These are phyloP conservation scores for Hyperoplus immaculatus DNA, from an alignment of 2,797 vertebrate genomes.

Conservation along the genomic window DNA sequence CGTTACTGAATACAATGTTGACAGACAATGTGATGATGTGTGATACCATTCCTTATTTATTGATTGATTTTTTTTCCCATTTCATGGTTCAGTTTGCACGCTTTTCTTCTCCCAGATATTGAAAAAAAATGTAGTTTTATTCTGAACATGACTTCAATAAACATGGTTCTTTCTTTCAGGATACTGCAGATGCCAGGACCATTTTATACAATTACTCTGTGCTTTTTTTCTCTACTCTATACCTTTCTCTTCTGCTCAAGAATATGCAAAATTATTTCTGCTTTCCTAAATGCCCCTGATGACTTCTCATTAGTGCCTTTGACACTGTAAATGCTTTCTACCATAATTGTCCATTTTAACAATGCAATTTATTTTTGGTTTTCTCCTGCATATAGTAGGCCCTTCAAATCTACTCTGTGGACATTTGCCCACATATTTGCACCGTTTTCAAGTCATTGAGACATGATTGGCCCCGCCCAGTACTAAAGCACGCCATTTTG, in stretches of 20 bases:
- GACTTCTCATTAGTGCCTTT: background rate
- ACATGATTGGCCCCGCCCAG: conserved; percentile 57
- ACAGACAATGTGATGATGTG: background rate
- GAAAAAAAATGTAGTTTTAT: conserved; percentile 18
- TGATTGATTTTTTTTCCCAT: conserved; percentile 1
- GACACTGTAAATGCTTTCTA: conserved; percentile 7
- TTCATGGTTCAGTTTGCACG: background rate
- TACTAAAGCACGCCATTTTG: conserved; percentile 37
- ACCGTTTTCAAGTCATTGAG: conserved; percentile 48
- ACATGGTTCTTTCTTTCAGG: conserved; percentile 67
- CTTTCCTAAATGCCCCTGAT: conserved; percentile 22
- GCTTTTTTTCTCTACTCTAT: conserved; percentile 21
- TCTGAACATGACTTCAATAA: conserved; percentile 27
- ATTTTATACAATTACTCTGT: background rate
- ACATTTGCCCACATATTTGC: conserved; percentile 24
- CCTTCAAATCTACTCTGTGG: conserved; percentile 26
- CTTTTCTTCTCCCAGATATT: conserved; percentile 15
- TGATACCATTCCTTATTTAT: background rate
- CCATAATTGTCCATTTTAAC: conserved; percentile 34
- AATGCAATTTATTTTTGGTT: conserved; percentile 57
- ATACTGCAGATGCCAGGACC: conserved; percentile 14
- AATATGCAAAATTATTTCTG: background rate
- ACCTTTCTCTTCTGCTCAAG: background rate
- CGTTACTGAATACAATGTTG: background rate
- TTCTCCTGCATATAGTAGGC: conserved; percentile 44